Conservation (phyloP, 2,113 vertebrate genomes). For the Pteropus alecto region DNA sequence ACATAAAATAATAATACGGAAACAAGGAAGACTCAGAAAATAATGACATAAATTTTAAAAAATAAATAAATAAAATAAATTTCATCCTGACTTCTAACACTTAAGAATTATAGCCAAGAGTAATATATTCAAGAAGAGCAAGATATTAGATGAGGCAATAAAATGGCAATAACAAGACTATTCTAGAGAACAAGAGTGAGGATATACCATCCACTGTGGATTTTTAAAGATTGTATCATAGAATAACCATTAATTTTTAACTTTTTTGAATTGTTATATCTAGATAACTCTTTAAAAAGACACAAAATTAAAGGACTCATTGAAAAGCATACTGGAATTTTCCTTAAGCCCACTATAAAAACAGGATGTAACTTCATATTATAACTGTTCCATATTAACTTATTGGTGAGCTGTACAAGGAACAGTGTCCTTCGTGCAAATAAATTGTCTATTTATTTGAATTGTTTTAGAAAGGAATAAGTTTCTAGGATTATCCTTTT, state of each 20-base stretch:
- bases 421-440: background rate
- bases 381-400: background rate
- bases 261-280: background rate
- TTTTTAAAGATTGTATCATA: background rate
- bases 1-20: conserved; percentile 53
- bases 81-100: background rate
- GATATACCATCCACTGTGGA: background rate
- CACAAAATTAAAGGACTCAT: background rate
- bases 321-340: background rate
- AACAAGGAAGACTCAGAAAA: conserved; percentile 65
- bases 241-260: background rate
- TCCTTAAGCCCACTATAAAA: background rate
- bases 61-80: background rate
- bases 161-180: background rate
- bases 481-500: background rate
- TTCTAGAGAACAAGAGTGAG: background rate
- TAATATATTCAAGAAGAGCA: background rate
- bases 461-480: conserved; percentile 11
- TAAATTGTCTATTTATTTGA: background rate
- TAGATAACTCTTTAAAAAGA: background rate
- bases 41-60: background rate
- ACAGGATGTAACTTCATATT: background rate
- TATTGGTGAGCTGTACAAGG: background rate
- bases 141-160: background rate
- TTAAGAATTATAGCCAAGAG: background rate